phyloP scores from a whole-genome alignment of 2,113 vertebrate genomes.

The Boulengeromyrus knoepffleri region DNA sequence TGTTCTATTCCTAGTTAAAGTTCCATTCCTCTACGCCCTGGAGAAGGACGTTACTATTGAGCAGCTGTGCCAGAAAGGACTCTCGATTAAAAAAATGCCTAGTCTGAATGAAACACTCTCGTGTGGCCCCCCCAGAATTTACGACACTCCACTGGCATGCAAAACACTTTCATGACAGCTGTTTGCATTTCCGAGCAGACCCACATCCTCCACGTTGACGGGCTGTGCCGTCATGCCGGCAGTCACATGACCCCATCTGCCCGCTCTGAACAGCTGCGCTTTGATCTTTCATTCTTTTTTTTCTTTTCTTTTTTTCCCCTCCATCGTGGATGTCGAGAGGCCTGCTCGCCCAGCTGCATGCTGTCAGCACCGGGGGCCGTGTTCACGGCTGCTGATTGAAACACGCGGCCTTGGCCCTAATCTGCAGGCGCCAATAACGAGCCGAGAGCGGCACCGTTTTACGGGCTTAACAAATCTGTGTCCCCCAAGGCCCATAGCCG shows the following conservation, averaged over 20 bases:
- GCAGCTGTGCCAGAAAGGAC: not conserved
- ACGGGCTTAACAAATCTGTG: not conserved
- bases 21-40: not conserved
- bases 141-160: not conserved
- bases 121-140: not conserved
- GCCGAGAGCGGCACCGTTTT: not conserved
- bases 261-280: not conserved
- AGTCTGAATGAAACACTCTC: not conserved
- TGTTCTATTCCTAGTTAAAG: not conserved
- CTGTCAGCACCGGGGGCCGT: not conserved
- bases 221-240: not conserved
- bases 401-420: not conserved
- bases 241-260: not conserved
- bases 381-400: not conserved
- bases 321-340: not conserved
- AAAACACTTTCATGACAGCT: not conserved
- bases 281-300: not conserved
- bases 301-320: not conserved
- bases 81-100: not conserved
- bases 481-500: not conserved
- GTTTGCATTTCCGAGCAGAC: not conserved
- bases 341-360: not conserved
- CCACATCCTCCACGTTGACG: not conserved
- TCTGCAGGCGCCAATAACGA: not conserved
- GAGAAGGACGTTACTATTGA: not conserved